Base-by-base conservation (phyloP, 2,113 vertebrate genomes). In the Jaculus jaculus region DNA sequence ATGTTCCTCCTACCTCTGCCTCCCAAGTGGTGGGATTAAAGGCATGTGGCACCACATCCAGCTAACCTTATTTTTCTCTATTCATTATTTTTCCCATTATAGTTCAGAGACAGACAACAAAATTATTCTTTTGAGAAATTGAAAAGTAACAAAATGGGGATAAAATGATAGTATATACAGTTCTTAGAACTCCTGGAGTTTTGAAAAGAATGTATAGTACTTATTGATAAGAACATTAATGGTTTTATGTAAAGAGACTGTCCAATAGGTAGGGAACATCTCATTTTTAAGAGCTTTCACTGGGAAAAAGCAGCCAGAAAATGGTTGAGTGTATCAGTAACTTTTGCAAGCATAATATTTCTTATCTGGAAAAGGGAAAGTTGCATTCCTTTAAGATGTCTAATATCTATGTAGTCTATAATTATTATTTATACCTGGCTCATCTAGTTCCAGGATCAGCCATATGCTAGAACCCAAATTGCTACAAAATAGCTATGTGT, bases 61-160 rank as follows among this genome's bases (percentile, higher is more conserved):
- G 42, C 42, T 47, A 47, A 47, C 11, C 11, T 82, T 86, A 42
- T 51, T 2, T 60, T 92, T 80, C 30, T 81, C 3, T 85, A 91
- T 8, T 85, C 60, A 63, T 92, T 86, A 81, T 92, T 84, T 28
- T 58, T 3, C 60, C 21, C 91, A 37, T n/a, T 86, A 16, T 39
- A 84, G 61, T 81, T 83, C 28, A 80, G 26, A 91, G 9, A 18
- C 92, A 83, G 91, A 47, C 42, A 9, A 77, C 4, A 91, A 93
- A 86, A 3, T 47, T 95, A 63, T 84, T 94, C 4, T 24, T 84
- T 34, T 58, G n/a, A 89, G 72, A 93, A 96, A 89, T 23, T 89
- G 28, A 89, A 91, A 20, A 84, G 24, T 61, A 90, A 91, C 0
- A 39, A 96, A 91, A 89, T 73, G 28, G 28, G 47, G 28, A 18